A percentile compares a stretch with the other conserved stretches of the same genome.
phyloP scores from a whole-genome alignment of 37 sponge, comb jelly and placozoan genomes.

The Crambe crambe region DNA sequence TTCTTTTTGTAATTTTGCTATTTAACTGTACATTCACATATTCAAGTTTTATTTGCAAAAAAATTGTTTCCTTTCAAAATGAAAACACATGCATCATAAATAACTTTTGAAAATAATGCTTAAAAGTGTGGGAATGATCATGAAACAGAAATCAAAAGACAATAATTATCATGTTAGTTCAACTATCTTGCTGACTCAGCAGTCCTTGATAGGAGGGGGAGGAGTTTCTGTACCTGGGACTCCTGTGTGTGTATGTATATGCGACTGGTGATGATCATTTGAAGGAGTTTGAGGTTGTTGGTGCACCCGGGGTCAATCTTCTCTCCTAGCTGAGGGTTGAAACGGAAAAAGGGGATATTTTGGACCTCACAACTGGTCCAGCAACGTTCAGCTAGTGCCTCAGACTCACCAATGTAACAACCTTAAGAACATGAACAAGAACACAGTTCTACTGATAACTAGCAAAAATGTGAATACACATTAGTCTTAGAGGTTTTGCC shows the following conservation, averaged over 20 bases:
- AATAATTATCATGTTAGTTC: too few relatives aligned
- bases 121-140: too few relatives aligned
- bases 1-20: too few relatives aligned
- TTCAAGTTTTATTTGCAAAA: too few relatives aligned
- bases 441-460: too few relatives aligned
- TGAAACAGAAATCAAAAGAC: too few relatives aligned
- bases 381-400: slow-evolving; percentile 34
- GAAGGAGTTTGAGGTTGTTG: slow-evolving; percentile 20
- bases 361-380: slow-evolving; percentile 41
- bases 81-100: too few relatives aligned
- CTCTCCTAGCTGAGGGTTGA: slow-evolving; percentile 43
- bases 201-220: neutral
- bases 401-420: slow-evolving; percentile 26
- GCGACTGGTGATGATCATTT: slow-evolving; percentile 39
- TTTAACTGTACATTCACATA: too few relatives aligned
- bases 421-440: neutral
- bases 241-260: slow-evolving; percentile 18
- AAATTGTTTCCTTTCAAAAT: too few relatives aligned
- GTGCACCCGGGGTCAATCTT: slow-evolving; percentile 34
- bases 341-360: slow-evolving; percentile 55
- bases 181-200: neutral
- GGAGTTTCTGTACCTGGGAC: neutral
- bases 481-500: too few relatives aligned
- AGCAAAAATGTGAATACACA: too few relatives aligned
- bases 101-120: too few relatives aligned